Base-by-base conservation (phyloP, 2,797 vertebrate species). In the Hydrolagus colliei region DNA sequence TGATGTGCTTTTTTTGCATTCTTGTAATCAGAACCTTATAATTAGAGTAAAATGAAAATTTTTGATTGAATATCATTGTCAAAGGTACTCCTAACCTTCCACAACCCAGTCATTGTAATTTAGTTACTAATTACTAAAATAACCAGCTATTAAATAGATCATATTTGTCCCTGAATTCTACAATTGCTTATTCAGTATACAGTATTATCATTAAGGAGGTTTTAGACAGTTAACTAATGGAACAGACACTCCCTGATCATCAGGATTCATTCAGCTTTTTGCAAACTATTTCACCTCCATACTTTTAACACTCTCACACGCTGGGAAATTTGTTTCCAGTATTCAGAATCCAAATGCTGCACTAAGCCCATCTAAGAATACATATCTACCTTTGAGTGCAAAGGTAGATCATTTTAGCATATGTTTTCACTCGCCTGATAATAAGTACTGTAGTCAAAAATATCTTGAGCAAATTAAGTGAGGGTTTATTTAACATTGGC, bases 401-500 rank as follows among this genome's bases (percentile, higher is more conserved):
- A 16, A 20, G 13, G 67, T 5, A 71, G 20, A 71, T 52, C 41
- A 16, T 32, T 67, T 65, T 63, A 82, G 67, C n/a, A 35, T 67
- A 7, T 68, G 78, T 27, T 22, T 18, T 68, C 41, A 68, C 27
- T 68, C 27, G 68, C 11, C 27, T 82, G 22, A 14, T 67, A 80
- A 80, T 27, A n/a, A 80, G 78, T 27, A 63, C 1, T 65, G 16
- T 22, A 82, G 41, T 82, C 63, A 82, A 68, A 67, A 67, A 16
- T 41, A 35, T 63, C 35, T 82, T n/a, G 68, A 82, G 12, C 32
- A 68, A 82, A 68, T 82, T 68, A 82, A 82, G 68, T 82, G 79
- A 82, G 79, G 67, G 68, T 41, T 8, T 82, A 18, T 67, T 82
- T 11, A 82, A 68, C 68, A 11, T 35, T 68, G 32, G 65, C 41